Evolutionary conservation across 2,797 vertebrate genomes (phyloP).

Genomic region (Epinephelus coioides): DNA sequence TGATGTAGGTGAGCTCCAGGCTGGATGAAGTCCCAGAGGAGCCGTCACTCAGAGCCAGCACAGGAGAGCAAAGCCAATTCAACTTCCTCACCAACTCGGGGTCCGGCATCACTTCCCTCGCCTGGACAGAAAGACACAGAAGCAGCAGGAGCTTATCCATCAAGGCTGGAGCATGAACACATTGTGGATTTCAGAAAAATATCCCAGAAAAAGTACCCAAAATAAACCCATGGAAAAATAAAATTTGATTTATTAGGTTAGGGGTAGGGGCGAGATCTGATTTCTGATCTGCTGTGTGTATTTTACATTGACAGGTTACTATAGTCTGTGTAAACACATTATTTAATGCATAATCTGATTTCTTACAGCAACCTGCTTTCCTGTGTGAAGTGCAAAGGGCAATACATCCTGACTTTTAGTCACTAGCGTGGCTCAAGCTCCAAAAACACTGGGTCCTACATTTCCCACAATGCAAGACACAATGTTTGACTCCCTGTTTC

Average conservation of each 20-base stretch:
- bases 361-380: neutral
- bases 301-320: neutral
- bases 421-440: too few relatives aligned
- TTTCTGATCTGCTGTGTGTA: neutral
- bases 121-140: slow-evolving; percentile 81
- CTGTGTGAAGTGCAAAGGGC: too few relatives aligned
- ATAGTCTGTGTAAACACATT: neutral
- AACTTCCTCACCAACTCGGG: slow-evolving; percentile 88
- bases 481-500: too few relatives aligned
- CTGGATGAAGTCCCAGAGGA: slow-evolving; percentile 46
- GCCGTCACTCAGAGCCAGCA: slow-evolving; percentile 43
- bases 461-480: too few relatives aligned
- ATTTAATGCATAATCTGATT: neutral
- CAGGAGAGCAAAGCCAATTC: slow-evolving; percentile 79
- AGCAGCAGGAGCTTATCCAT: neutral
- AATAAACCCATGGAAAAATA: too few relatives aligned
- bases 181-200: too few relatives aligned
- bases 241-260: too few relatives aligned
- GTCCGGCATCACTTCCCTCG: slow-evolving; percentile 93
- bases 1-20: slow-evolving; percentile 87
- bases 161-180: neutral
- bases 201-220: too few relatives aligned
- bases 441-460: too few relatives aligned
- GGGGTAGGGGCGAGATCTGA: neutral
- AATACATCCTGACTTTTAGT: neutral